phyloP scores from a whole-genome alignment of 2,888 invertebrate species.

The Stegana nigrithorax region DNA sequence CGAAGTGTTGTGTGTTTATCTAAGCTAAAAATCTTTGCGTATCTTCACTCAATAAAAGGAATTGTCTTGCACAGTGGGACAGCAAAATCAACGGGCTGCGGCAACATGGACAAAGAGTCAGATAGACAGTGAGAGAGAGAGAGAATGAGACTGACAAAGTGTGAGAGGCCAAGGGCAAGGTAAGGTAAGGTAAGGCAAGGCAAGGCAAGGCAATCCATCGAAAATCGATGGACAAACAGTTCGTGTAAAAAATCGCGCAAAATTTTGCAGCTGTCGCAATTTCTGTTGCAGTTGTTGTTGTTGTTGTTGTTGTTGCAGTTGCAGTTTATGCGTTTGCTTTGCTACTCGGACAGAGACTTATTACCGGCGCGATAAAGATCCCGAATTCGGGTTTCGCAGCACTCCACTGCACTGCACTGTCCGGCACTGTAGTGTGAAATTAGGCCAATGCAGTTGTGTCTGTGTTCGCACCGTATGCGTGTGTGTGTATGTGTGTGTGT shows the following conservation, averaged over 20 bases:
- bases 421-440: conserved; percentile 38
- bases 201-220: too few species aligned
- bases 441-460: conserved; percentile 45
- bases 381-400: conserved; percentile 36
- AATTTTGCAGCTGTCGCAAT: conserved; percentile 60
- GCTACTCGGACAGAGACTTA: background rate
- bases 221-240: background rate
- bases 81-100: too few species aligned
- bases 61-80: too few species aligned
- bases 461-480: conserved; percentile 19
- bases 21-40: too few species aligned
- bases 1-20: too few species aligned
- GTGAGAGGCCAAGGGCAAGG: too few species aligned
- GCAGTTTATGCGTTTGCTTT: background rate
- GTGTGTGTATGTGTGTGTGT: conserved; percentile 21
- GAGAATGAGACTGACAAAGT: too few species aligned
- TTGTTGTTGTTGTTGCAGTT: conserved; percentile 37
- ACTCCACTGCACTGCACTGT: background rate
- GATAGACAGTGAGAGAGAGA: too few species aligned
- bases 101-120: too few species aligned
- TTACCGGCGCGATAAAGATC: conserved; percentile 51
- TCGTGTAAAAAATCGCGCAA: conserved; percentile 19
- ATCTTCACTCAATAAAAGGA: too few species aligned
- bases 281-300: conserved; percentile 61
- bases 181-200: too few species aligned